These are phyloP conservation scores for Diadumene lineata DNA, from an alignment of 92 coral and sea anemone genomes.

Conservation along the genomic window DNA sequence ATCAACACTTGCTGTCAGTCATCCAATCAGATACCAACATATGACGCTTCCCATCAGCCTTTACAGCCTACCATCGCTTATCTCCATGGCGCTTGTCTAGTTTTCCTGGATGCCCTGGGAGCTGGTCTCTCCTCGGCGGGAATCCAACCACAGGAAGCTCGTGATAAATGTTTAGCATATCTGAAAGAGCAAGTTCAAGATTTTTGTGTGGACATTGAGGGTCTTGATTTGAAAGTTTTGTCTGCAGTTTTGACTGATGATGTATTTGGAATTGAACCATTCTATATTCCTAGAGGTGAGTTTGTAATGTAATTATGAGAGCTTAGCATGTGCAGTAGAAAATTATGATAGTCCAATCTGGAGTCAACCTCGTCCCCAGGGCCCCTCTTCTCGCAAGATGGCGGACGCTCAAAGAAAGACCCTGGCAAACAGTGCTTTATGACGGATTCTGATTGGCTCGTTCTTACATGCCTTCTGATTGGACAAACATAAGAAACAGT, in stretches of 20 bases:
- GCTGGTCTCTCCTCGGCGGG: constrained; percentile 61
- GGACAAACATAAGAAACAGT: too few relatives aligned
- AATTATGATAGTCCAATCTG: too few relatives aligned
- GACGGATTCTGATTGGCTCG: too few relatives aligned
- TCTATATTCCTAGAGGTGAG: constrained; percentile 74
- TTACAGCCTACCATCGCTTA: constrained; percentile 73
- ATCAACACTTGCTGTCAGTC: constrained; percentile 75
- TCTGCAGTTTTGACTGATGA: constrained; percentile 30
- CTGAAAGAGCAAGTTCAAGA: constrained; percentile 56
- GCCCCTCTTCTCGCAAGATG: too few relatives aligned
- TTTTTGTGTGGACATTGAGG: not conserved
- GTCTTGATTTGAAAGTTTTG: constrained; percentile 14
- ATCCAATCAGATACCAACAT: not conserved
- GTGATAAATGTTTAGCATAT: constrained; percentile 67
- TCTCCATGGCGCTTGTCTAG: constrained; percentile 95
- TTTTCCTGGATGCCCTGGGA: constrained; percentile 92
- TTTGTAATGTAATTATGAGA: too few relatives aligned
- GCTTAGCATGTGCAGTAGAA: too few relatives aligned
- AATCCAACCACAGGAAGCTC: constrained; percentile 47
- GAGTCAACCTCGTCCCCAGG: too few relatives aligned
- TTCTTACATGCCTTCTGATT: too few relatives aligned
- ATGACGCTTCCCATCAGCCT: constrained; percentile 16
- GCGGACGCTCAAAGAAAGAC: too few relatives aligned
- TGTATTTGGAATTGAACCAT: constrained; percentile 75
- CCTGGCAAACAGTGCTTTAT: too few relatives aligned